A percentile compares a stretch with the other conserved stretches of the same genome.
These are phyloP conservation scores for Ptilonorhynchus violaceus DNA, from an alignment of 2,113 vertebrate species.

Conservation along the genomic window DNA sequence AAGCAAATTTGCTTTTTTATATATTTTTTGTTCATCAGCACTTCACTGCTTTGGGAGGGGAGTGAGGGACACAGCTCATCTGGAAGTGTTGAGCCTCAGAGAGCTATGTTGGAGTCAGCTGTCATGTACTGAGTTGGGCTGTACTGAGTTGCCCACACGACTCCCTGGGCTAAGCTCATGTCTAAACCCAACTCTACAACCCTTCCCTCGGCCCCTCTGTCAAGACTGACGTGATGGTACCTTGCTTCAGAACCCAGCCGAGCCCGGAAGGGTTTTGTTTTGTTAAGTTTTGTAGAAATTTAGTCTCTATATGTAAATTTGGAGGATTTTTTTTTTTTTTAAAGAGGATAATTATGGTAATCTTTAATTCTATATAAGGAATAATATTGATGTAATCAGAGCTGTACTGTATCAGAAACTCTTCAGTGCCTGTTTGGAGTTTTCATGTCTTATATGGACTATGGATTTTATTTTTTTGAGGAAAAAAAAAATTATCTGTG, in stretches of 20 bases:
- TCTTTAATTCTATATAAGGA: constrained; percentile 49
- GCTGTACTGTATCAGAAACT: constrained; percentile 39
- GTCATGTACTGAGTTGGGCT: background rate
- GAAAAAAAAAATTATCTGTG: constrained; percentile 57
- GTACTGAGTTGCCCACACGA: background rate
- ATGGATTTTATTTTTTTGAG: constrained; percentile 74
- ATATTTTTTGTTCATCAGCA: background rate
- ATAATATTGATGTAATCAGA: constrained; percentile 56
- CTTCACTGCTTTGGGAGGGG: constrained; percentile 51
- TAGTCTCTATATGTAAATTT: constrained; percentile 69
- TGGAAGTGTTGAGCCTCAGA: constrained; percentile 1
- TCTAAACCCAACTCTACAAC: constrained; percentile 19
- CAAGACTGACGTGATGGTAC: background rate
- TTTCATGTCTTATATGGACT: constrained; percentile 53
- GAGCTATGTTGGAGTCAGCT: background rate
- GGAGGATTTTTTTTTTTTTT: constrained; percentile 46
- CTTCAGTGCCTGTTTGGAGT: constrained; percentile 48
- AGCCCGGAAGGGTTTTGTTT: constrained; percentile 47
- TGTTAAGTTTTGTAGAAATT: constrained; percentile 65
- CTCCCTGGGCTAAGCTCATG: background rate
- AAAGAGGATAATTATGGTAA: constrained; percentile 41
- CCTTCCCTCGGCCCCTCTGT: background rate
- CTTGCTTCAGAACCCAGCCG: constrained; percentile 32
- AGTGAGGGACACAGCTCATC: constrained; percentile 33
- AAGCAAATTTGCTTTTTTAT: background rate